These are phyloP conservation scores for Anguilla japonica DNA, from an alignment of 2,113 vertebrate genomes.

Conservation along the genomic window DNA sequence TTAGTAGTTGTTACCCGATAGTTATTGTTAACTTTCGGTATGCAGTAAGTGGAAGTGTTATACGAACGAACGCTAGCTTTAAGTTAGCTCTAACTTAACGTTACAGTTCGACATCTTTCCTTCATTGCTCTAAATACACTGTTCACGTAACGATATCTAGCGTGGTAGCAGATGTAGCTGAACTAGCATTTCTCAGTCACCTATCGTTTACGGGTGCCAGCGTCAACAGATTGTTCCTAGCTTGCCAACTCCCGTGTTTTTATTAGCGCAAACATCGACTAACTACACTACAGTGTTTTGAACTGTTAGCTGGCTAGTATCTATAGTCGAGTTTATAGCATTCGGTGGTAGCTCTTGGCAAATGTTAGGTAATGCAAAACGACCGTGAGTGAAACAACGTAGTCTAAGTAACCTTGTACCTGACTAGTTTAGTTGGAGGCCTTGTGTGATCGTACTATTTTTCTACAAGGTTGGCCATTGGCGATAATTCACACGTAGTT, in stretches of 20 bases:
- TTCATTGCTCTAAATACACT: not conserved
- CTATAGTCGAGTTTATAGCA: not conserved
- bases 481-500: not conserved
- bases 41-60: not conserved
- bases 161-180: not conserved
- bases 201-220: not conserved
- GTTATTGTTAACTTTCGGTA: not conserved
- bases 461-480: not conserved
- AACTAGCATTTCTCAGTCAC: not conserved
- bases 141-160: not conserved
- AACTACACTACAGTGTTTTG: no score
- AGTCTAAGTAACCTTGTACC: not conserved
- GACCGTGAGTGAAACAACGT: not conserved
- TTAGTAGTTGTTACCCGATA: not conserved
- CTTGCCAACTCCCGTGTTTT: not conserved
- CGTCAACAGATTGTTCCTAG: not conserved
- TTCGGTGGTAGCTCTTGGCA: not conserved
- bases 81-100: not conserved
- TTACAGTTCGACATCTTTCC: not conserved
- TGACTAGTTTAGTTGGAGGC: not conserved
- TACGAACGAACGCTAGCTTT: not conserved
- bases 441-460: not conserved
- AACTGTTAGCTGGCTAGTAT: no score
- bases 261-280: not conserved
- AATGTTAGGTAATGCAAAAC: not conserved